phyloP scores from a whole-genome alignment of 2,113 vertebrate species.

The Suricata suricatta region DNA sequence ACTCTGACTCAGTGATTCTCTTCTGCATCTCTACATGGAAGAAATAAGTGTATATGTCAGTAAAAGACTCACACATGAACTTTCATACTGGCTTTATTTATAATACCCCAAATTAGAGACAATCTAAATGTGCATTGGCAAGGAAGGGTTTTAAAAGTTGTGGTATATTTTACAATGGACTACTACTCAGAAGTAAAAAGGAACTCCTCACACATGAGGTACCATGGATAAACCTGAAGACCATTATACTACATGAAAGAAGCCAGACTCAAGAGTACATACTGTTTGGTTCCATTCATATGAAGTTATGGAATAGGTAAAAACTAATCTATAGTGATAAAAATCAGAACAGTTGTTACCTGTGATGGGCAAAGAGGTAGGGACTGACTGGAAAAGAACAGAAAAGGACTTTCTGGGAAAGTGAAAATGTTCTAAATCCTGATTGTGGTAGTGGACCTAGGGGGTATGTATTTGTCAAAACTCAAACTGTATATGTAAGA shows the following conservation, averaged over 20 bases:
- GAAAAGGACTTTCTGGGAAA: background rate
- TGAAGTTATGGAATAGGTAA: background rate
- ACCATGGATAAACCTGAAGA: background rate
- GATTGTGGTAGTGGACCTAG: background rate
- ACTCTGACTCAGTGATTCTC: conserved; percentile 16
- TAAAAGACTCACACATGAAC: background rate
- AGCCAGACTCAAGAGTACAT: background rate
- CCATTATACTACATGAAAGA: background rate
- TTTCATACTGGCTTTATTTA: background rate
- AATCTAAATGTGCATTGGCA: background rate
- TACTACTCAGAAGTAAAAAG: background rate
- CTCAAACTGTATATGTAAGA: background rate
- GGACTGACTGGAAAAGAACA: background rate
- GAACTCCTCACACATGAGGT: background rate
- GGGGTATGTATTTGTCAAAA: conserved; percentile 3
- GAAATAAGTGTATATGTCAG: background rate
- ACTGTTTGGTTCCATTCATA: background rate
- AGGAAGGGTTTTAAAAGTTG: background rate
- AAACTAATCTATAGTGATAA: background rate
- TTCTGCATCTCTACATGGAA: background rate
- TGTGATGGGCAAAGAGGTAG: background rate
- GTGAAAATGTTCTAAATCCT: background rate
- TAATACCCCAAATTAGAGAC: background rate
- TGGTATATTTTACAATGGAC: background rate
- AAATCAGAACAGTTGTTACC: background rate